phyloP scores from a whole-genome alignment of 2,113 vertebrate genomes.

The Myiagra hebetior region DNA sequence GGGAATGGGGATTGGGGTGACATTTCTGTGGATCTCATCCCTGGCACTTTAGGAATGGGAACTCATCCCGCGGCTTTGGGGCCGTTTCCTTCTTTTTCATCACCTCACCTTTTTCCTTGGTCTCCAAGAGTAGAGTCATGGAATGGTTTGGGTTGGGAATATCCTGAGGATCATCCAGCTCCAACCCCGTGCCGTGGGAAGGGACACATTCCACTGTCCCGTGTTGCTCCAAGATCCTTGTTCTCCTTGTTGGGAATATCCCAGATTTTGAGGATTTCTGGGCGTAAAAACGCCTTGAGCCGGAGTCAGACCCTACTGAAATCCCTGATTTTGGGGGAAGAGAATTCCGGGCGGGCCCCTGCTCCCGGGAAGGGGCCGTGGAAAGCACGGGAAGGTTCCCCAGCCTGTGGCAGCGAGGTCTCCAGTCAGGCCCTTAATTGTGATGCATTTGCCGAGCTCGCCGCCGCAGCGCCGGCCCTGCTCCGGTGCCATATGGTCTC shows the following conservation, averaged over 20 bases:
- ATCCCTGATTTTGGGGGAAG: rapidly evolving
- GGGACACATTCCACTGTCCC: rapidly evolving
- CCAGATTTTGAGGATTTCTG: background rate
- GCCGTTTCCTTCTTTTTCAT: background rate
- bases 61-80: background rate
- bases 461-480: constrained; percentile 75
- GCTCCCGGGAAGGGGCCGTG: background rate
- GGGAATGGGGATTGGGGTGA: too few relatives aligned
- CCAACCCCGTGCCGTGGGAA: rapidly evolving
- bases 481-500: constrained; percentile 86
- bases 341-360: rapidly evolving
- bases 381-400: rapidly evolving
- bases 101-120: too few relatives aligned
- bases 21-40: background rate
- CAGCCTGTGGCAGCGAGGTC: rapidly evolving
- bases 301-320: too few relatives aligned
- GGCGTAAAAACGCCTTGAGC: background rate
- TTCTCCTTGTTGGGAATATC: background rate
- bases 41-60: too few relatives aligned
- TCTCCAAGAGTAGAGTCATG: rapidly evolving
- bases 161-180: background rate
- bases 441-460: constrained; percentile 84
- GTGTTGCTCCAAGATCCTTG: rapidly evolving
- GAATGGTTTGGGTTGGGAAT: background rate
- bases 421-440: constrained; percentile 76